Conservation (phyloP, 2,888 invertebrate species). For the Branchipolynoe longqiensis region DNA sequence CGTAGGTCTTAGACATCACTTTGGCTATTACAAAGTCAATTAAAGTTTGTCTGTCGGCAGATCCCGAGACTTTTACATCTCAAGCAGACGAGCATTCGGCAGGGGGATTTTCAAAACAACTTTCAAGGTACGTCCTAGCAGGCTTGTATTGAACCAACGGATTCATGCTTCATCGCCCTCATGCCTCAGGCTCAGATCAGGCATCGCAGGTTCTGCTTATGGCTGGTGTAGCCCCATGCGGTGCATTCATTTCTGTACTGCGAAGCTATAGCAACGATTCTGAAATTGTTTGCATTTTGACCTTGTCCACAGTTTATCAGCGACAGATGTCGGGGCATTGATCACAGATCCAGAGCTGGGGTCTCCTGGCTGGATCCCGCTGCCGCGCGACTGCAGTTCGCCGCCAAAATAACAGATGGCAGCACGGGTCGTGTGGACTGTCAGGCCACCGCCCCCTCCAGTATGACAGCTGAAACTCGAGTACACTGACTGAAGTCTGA, state of each 20-base stretch:
- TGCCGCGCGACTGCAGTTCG: neutral
- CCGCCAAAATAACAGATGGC: constrained; percentile 36
- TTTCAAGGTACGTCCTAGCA: constrained; percentile 8
- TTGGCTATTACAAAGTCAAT: constrained; percentile 15
- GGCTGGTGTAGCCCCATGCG: neutral
- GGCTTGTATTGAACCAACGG: too few species aligned
- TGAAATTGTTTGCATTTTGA: constrained; percentile 20
- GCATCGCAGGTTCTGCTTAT: too few species aligned
- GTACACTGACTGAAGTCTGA: constrained; percentile 19
- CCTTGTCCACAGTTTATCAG: constrained; percentile 30
- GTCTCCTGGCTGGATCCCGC: constrained; percentile 25
- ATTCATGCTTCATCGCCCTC: neutral
- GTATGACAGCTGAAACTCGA: constrained; percentile 33
- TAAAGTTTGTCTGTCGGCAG: constrained; percentile 29
- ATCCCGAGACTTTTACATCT: neutral
- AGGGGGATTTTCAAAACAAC: constrained; percentile 27
- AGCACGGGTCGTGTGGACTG: constrained; percentile 28
- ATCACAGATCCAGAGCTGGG: constrained; percentile 23
- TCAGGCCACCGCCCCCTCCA: constrained; percentile 23
- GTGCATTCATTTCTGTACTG: neutral
- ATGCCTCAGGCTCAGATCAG: neutral
- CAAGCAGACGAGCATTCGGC: constrained; percentile 23
- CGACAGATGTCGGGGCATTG: constrained; percentile 46
- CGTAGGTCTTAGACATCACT: neutral
- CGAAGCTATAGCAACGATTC: neutral